Percentiles rank a stretch among this genome's conserved stretches.
These are phyloP conservation scores for Sinelater perroti DNA, from an alignment of 2,888 invertebrate genomes.

Conservation along the genomic window DNA sequence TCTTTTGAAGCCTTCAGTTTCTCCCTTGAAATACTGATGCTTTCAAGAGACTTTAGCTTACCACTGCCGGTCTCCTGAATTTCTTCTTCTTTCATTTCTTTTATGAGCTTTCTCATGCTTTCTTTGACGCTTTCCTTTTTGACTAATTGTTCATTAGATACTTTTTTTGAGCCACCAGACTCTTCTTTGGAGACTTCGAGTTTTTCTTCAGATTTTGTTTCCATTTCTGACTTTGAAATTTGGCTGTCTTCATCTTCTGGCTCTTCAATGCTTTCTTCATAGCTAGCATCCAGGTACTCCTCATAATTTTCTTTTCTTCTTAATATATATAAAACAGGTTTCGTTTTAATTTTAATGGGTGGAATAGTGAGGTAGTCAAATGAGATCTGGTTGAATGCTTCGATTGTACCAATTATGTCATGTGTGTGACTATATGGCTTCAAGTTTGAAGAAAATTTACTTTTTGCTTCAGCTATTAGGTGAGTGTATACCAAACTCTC, in stretches of 20 bases:
- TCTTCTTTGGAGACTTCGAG: constrained; percentile 16
- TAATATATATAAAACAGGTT: constrained; percentile 82
- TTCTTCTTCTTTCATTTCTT: constrained; percentile 28
- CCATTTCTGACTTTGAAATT: no score
- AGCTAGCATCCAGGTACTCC: constrained; percentile 56
- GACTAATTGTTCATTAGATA: background rate
- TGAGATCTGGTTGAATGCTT: constrained; percentile 83
- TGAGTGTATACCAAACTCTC: constrained; percentile 80
- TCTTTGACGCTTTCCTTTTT: constrained; percentile 7
- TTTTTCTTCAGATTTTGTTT: constrained; percentile 21
- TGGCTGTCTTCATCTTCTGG: no score
- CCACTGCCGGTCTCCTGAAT: background rate
- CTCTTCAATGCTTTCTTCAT: constrained; percentile 23
- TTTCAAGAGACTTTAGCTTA: background rate
- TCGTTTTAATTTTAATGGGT: constrained; percentile 82
- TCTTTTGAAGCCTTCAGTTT: background rate
- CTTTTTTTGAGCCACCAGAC: background rate
- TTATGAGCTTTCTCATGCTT: constrained; percentile 22
- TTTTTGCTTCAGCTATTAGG: constrained; percentile 82
- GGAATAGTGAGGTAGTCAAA: constrained; percentile 82
- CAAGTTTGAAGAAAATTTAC: constrained; percentile 78
- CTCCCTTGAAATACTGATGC: background rate
- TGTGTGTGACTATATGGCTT: constrained; percentile 77
- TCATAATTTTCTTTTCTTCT: constrained; percentile 70
- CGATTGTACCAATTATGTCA: constrained; percentile 77